phyloP scores from a whole-genome alignment of 35 echinoderm and acorn worm genomes.

The Ophioderma brevispina region DNA sequence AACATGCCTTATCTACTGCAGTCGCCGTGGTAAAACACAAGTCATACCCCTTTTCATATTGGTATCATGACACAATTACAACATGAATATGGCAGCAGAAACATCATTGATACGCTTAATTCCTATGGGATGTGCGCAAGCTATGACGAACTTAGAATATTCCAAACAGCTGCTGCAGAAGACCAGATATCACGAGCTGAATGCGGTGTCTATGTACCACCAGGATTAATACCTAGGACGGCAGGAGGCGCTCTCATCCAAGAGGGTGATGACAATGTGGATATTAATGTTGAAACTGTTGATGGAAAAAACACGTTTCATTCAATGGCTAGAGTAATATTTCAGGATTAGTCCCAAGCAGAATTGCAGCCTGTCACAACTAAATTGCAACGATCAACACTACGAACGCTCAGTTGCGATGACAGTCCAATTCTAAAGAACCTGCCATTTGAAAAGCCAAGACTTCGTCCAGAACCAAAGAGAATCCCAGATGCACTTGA shows the following conservation, averaged over 20 bases:
- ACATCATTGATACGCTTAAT: constrained; percentile 16
- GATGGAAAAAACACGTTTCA: constrained; percentile 37
- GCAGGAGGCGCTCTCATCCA: background rate
- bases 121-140: constrained; percentile 32
- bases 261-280: constrained; percentile 27
- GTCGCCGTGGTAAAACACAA: constrained; percentile 14
- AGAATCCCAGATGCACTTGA: background rate
- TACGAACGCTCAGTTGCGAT: background rate
- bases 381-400: background rate
- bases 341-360: background rate
- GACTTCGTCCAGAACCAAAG: background rate
- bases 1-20: constrained; percentile 19
- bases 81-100: constrained; percentile 25
- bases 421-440: background rate
- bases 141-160: constrained; percentile 9
- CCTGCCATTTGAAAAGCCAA: background rate
- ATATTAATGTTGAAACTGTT: constrained; percentile 31
- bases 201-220: constrained; percentile 26
- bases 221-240: background rate
- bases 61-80: constrained; percentile 16
- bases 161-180: constrained; percentile 9
- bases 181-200: background rate
- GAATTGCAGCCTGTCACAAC: background rate
- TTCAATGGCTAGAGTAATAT: constrained; percentile 29
- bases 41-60: constrained; percentile 6